Evolutionary conservation across 1,140 invertebrate species (phyloP).

Genomic region (Olivierus martensii): DNA sequence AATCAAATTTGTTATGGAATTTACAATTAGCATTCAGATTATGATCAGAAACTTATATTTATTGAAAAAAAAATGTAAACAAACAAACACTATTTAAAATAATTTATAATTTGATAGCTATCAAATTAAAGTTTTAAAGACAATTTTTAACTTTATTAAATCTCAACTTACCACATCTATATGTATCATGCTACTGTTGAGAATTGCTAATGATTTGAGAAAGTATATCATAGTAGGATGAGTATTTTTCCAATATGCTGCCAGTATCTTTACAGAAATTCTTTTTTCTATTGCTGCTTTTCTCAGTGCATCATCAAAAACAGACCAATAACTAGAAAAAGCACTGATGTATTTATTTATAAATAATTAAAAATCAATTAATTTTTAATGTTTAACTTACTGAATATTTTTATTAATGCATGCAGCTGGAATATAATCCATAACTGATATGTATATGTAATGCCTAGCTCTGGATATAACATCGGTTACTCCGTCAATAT

Average conservation of each 20-base stretch:
- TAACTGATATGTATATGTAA: conserved; percentile 86
- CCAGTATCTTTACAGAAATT: conserved; percentile 61
- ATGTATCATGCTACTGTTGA: conserved; percentile 46
- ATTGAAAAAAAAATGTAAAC: too few relatives aligned
- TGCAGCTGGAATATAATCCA: conserved; percentile 87
- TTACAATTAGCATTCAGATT: too few relatives aligned
- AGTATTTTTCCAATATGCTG: conserved; percentile 81
- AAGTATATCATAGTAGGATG: conserved; percentile 53
- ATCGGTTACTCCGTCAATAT: conserved; percentile 68
- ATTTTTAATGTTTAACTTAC: conserved; percentile 32
- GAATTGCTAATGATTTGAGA: conserved; percentile 57
- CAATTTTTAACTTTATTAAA: too few relatives aligned
- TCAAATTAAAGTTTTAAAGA: too few relatives aligned
- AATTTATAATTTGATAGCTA: too few relatives aligned
- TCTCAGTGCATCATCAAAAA: conserved; percentile 76
- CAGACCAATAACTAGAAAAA: conserved; percentile 57
- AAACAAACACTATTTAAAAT: too few relatives aligned
- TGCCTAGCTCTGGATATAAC: conserved; percentile 65
- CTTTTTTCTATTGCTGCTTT: conserved; percentile 65
- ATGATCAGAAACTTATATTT: too few relatives aligned
- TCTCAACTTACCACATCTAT: conserved; percentile 74
- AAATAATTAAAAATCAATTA: conserved; percentile 7
- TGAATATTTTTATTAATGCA: conserved; percentile 47
- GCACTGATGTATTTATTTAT: not conserved
- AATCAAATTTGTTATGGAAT: too few relatives aligned